Conservation (phyloP, 1,140 invertebrate species). For the Halesus radiatus region DNA sequence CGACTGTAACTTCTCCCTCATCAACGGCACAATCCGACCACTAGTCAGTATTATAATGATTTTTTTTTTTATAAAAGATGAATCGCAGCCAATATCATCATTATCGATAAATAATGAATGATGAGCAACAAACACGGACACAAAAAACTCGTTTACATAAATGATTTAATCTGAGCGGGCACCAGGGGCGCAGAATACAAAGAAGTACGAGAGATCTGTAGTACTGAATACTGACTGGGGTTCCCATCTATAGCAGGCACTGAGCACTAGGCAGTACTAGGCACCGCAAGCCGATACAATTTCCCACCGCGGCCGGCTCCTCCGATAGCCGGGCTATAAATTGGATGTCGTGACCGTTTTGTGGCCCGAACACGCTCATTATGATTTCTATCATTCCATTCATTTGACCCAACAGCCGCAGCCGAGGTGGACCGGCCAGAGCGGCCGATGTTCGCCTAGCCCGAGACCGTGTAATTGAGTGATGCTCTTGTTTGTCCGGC, state of each 20-base stretch:
- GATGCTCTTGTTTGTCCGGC: conserved; percentile 28
- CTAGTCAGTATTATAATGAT: too few species aligned
- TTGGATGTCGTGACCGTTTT: conserved; percentile 44
- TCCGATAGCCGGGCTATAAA: conserved; percentile 39
- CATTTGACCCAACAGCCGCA: conserved; percentile 38
- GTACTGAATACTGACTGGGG: neutral
- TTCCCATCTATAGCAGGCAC: neutral
- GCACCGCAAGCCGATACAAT: conserved; percentile 21
- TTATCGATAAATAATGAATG: too few species aligned
- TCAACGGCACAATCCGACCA: too few species aligned
- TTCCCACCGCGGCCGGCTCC: conserved; percentile 11
- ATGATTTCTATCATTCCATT: conserved; percentile 45
- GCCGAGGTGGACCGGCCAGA: conserved; percentile 2
- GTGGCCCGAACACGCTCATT: conserved; percentile 43
- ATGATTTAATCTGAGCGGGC: conserved; percentile 20
- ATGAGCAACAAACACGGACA: too few species aligned
- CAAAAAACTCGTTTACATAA: neutral
- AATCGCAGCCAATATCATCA: too few species aligned
- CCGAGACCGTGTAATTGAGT: conserved; percentile 28
- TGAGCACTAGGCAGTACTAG: too few species aligned
- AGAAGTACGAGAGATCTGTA: neutral
- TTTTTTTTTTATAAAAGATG: too few species aligned
- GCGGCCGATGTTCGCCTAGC: neutral
- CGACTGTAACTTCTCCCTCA: too few species aligned
- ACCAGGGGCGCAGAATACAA: conserved; percentile 27